phyloP scores from a whole-genome alignment of 2,797 vertebrate genomes.

The Carapus acus region DNA sequence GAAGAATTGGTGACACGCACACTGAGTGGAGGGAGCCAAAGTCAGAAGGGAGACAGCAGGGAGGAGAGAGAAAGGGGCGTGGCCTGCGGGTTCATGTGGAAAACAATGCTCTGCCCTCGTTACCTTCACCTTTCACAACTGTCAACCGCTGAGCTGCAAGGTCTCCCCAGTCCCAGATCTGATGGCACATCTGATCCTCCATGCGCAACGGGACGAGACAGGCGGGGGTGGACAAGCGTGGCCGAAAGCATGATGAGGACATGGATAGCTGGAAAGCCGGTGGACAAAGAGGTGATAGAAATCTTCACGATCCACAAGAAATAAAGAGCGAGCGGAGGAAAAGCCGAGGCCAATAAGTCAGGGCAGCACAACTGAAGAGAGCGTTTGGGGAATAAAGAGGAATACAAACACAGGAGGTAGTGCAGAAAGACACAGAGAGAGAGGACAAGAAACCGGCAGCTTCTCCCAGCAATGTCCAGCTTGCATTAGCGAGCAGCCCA shows the following conservation, averaged over 20 bases:
- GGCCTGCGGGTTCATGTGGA: constrained; percentile 5
- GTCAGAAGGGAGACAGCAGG: not conserved
- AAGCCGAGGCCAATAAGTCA: not conserved
- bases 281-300: not conserved
- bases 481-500: too few species aligned
- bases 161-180: constrained; percentile 2
- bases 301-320: constrained; percentile 10
- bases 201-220: not conserved
- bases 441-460: too few species aligned
- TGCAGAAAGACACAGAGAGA: too few species aligned
- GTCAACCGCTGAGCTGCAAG: constrained; percentile 1
- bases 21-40: not conserved
- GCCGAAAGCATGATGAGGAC: not conserved
- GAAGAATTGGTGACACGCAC: not conserved
- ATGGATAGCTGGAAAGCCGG: not conserved
- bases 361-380: not conserved
- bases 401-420: too few species aligned
- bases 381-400: not conserved
- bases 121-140: constrained; percentile 1
- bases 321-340: not conserved
- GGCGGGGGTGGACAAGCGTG: not conserved
- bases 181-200: constrained; percentile 25
- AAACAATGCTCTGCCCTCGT: constrained; percentile 9
- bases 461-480: too few species aligned
- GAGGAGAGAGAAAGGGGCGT: not conserved